phyloP scores from a whole-genome alignment of 2,113 vertebrate species.

The Rutilus rutilus region DNA sequence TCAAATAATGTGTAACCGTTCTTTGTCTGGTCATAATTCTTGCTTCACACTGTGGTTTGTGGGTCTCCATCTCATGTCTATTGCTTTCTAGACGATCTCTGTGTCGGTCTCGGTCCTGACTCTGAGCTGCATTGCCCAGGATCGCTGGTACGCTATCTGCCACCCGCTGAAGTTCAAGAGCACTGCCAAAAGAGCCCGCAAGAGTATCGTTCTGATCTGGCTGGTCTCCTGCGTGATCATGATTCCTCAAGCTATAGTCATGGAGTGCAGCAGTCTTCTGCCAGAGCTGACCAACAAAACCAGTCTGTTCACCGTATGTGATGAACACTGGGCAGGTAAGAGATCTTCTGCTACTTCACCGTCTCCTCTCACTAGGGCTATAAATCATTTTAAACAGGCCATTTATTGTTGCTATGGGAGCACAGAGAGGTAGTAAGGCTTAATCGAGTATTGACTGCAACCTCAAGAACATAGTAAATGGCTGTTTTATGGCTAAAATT shows the following conservation, averaged over 20 bases:
- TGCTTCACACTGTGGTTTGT: background rate
- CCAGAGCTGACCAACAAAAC: slow-evolving; percentile 95
- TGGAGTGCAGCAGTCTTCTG: slow-evolving; percentile 91
- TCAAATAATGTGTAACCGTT: background rate
- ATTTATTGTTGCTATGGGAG: background rate
- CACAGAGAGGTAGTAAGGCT: background rate
- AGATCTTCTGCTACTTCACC: background rate
- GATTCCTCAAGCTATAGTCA: slow-evolving; percentile 96
- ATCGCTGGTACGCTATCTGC: slow-evolving; percentile 98
- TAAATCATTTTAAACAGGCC: background rate
- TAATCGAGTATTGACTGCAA: background rate
- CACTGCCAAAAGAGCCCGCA: slow-evolving; percentile 90
- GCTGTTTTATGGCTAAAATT: background rate
- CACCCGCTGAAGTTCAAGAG: slow-evolving; percentile 98
- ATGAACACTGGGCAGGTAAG: slow-evolving; percentile 94
- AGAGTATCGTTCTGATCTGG: slow-evolving; percentile 94
- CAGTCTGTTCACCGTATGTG: slow-evolving; percentile 93
- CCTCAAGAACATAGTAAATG: background rate
- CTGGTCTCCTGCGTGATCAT: slow-evolving; percentile 92
- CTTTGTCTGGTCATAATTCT: background rate
- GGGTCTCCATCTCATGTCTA: background rate
- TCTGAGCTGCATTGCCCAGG: slow-evolving; percentile 94
- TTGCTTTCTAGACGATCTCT: slow-evolving; percentile 85
- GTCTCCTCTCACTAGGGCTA: background rate
- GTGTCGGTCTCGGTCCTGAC: slow-evolving; percentile 96